Evolutionary conservation across 2,113 vertebrate genomes (phyloP).

Genomic region (Xiphophorus hellerii): DNA sequence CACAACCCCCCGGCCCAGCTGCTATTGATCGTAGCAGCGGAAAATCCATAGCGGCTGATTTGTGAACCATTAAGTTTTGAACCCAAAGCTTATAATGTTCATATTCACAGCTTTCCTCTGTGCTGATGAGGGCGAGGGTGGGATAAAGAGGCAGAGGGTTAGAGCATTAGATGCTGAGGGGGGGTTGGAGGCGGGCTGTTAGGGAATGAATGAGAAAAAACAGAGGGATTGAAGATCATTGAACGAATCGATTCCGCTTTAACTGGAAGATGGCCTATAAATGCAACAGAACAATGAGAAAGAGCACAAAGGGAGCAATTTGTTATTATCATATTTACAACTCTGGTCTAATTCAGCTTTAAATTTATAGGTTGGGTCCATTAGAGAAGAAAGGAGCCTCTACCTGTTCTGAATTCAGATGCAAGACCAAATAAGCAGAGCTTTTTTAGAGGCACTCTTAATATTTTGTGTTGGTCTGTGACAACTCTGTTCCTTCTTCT

Average conservation of each 20-base stretch:
- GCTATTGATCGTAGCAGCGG: conserved; percentile 82
- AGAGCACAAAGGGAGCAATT: conserved; percentile 52
- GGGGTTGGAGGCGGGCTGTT: conserved; percentile 61
- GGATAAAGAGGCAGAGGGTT: conserved; percentile 70
- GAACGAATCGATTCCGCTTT: conserved; percentile 72
- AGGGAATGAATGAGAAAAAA: conserved; percentile 57
- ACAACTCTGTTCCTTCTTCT: conserved; percentile 71
- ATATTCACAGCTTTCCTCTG: conserved; percentile 82
- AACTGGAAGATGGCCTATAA: conserved; percentile 74
- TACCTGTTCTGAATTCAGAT: not conserved
- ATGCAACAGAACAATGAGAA: conserved; percentile 71
- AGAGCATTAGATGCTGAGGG: conserved; percentile 52
- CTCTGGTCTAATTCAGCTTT: conserved; percentile 55
- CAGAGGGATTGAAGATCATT: conserved; percentile 72
- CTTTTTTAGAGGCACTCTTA: conserved; percentile 33
- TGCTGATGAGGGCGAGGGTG: conserved; percentile 73
- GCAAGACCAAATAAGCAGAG: conserved; percentile 66
- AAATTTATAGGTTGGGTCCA: conserved; percentile 46
- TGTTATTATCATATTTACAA: conserved; percentile 74
- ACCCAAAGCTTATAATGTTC: conserved; percentile 85
- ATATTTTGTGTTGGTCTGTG: conserved; percentile 14
- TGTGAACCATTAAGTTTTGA: conserved; percentile 88
- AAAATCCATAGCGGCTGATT: conserved; percentile 91
- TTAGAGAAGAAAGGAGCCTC: conserved; percentile 11
- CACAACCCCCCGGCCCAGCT: conserved; percentile 82